Percentiles rank a stretch among this genome's conserved stretches.
Evolutionary conservation across 2,113 vertebrate genomes (phyloP).

Genomic region (Trogon melanurus): DNA sequence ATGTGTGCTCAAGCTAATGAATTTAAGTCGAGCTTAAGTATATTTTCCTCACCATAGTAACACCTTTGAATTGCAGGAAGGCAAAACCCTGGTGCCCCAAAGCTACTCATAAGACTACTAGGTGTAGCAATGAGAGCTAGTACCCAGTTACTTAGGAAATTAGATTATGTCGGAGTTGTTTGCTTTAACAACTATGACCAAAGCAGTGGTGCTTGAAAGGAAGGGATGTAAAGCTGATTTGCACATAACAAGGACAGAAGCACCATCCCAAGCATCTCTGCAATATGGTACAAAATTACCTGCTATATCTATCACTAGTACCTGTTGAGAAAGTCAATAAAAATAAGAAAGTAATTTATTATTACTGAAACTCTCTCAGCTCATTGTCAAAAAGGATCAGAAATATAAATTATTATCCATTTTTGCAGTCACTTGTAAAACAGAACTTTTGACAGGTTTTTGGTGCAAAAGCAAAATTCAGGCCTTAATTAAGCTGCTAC

Average conservation of each 20-base stretch:
- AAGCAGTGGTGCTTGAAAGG: neutral
- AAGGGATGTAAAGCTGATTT: neutral
- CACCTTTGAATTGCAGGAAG: neutral
- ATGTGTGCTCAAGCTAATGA: neutral
- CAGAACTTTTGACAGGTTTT: neutral
- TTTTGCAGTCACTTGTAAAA: neutral
- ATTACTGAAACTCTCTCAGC: rapidly evolving
- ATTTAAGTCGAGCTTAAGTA: neutral
- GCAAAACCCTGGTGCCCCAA: neutral
- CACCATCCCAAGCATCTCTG: neutral
- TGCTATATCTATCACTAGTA: neutral
- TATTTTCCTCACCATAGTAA: neutral
- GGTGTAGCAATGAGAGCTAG: neutral
- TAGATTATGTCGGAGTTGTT: neutral
- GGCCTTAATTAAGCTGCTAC: neutral
- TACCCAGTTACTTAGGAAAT: neutral
- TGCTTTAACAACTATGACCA: neutral
- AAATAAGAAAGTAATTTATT: neutral
- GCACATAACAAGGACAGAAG: neutral
- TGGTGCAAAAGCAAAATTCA: neutral
- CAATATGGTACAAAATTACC: neutral
- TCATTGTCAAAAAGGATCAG: neutral
- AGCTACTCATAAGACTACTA: neutral
- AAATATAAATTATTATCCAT: neutral
- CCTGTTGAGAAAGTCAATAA: neutral